Evolutionary conservation across 1,140 invertebrate genomes (phyloP), one percentile per base, ranked within the genome.

Genomic region (Aporrectodea caliginosa): DNA sequence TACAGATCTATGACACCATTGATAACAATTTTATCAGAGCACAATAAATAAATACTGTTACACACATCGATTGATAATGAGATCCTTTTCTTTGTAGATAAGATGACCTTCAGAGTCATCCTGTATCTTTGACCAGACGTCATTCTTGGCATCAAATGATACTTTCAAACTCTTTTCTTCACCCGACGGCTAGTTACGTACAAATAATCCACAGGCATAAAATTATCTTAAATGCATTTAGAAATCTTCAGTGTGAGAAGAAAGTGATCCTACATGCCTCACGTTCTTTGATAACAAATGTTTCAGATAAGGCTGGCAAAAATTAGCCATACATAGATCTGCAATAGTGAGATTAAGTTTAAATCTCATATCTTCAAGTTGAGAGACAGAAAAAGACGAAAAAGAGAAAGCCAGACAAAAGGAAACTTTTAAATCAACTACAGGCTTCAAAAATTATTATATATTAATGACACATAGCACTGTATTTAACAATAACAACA

Each of bases 21-120:
- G n/a, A n/a, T n/a, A n/a, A n/a, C n/a, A n/a, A n/a, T n/a, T n/a
- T n/a, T n/a, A n/a, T n/a, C n/a, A n/a, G n/a, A n/a, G n/a, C n/a
- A n/a, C n/a, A n/a, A n/a, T n/a, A n/a, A n/a, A n/a, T n/a, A n/a
- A n/a, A n/a, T n/a, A n/a, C n/a, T n/a, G n/a, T 58, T 31, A 76
- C 75, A 29, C 22, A 76, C 75, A 76, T 35, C 75, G 33, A 58
- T 76, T 35, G 35, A 76, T 76, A 1, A 76, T 35, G 29, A 76
- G 16, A 58, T 76, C 75, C 34, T 43, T 76, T 29, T 35, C 29
- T 58, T 43, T 34, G 35, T 76, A 76, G 27, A 76, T 76, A 2
- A 76, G 35, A 35, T 76, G 75, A n/a, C 75, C 75, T 58, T 76
- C 75, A 29, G 35, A 58, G n/a, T 76, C 75, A 32, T 76, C 75